These are phyloP conservation scores for Oligia fasciuncula DNA, from an alignment of 2,888 invertebrate genomes.

Conservation along the genomic window DNA sequence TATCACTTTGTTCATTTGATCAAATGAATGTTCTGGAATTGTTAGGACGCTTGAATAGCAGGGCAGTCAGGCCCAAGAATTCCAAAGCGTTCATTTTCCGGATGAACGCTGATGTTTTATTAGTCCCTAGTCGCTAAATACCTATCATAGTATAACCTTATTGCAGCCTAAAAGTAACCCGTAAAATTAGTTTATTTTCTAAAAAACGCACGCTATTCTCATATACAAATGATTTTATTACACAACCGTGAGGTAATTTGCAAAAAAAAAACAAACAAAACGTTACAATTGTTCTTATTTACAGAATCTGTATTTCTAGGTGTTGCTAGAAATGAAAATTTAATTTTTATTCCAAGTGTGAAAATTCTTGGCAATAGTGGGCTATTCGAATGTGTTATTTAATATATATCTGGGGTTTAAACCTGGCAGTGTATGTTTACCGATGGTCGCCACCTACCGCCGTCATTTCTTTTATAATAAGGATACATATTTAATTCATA, in stretches of 20 bases:
- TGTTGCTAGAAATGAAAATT: constrained; percentile 66
- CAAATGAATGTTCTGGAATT: background rate
- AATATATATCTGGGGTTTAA: constrained; percentile 13
- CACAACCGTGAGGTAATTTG: constrained; percentile 59
- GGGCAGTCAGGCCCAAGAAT: background rate
- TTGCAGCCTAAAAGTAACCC: constrained; percentile 5
- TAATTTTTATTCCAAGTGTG: constrained; percentile 23
- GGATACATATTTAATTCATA: constrained; percentile 26
- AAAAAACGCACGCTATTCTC: constrained; percentile 29
- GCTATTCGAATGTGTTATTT: background rate
- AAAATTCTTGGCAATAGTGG: background rate
- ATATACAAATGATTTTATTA: constrained; percentile 56
- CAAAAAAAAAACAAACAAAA: constrained; percentile 49
- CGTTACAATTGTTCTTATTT: constrained; percentile 62
- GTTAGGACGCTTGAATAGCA: background rate
- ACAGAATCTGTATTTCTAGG: constrained; percentile 55
- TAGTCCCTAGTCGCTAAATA: background rate
- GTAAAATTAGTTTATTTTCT: constrained; percentile 42
- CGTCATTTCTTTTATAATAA: constrained; percentile 7
- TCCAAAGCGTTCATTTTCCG: background rate
- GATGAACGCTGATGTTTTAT: background rate
- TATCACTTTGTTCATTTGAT: background rate
- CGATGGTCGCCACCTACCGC: background rate
- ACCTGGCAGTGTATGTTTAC: constrained; percentile 20
- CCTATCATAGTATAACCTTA: background rate